Percentiles rank a stretch among this genome's conserved stretches.
phyloP scores from a whole-genome alignment of 2,797 vertebrate genomes.

The Cheirogaleus major region DNA sequence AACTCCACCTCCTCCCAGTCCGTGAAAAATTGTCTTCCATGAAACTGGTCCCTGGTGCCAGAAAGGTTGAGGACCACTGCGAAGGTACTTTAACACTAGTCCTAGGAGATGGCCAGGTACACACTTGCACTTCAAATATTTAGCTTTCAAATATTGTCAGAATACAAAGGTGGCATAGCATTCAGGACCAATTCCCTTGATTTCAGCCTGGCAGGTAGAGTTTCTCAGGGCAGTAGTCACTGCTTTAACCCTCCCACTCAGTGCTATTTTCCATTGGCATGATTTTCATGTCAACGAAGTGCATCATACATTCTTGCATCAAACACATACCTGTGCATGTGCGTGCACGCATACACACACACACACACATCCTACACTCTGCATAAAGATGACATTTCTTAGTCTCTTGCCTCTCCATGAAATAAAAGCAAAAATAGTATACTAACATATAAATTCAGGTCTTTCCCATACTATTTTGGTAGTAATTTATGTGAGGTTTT shows the following conservation, averaged over 20 bases:
- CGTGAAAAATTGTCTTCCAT: no score
- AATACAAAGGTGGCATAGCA: background rate
- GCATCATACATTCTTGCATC: background rate
- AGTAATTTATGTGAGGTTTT: background rate
- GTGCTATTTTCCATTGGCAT: background rate
- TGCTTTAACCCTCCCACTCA: background rate
- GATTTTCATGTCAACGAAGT: background rate
- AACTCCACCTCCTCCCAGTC: no score
- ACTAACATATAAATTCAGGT: background rate
- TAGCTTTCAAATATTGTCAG: background rate
- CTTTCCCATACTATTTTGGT: background rate
- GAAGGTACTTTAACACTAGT: background rate
- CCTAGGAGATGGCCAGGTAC: background rate
- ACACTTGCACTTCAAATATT: background rate
- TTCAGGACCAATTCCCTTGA: background rate
- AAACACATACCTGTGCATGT: background rate
- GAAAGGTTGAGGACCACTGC: no score
- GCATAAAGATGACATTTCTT: background rate
- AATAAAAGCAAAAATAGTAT: background rate
- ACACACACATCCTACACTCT: background rate
- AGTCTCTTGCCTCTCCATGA: background rate
- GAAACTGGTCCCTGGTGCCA: no score
- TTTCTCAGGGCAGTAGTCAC: background rate
- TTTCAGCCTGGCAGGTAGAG: no score
- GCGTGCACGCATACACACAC: background rate